Evolutionary conservation across 2,797 vertebrate genomes (phyloP), one percentile per base, ranked within the genome.

Genomic region (Chrysocyon brachyurus): DNA sequence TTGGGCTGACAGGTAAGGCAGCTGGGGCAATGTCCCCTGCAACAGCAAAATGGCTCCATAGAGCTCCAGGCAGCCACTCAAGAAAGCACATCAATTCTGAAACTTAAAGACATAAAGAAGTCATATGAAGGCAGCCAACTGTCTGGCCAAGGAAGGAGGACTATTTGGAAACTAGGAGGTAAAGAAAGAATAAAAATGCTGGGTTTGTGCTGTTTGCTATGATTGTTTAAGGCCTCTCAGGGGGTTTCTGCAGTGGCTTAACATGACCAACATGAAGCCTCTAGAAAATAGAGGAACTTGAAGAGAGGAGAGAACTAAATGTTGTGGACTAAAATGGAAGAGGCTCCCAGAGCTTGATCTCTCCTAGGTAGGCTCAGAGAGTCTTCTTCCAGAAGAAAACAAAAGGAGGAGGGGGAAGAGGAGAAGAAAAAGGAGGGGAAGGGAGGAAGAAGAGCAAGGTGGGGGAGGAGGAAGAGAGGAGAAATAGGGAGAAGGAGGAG

Each of bases 281-380:
- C 56, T 68, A 91, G 95, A 66, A 97, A 89, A 94, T 12, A 88
- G 77, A 95, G 70, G 70, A 92, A 66, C 6, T 73, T 31, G 87
- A 24, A 57, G 93, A 56, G 75, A 11, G 21, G 63, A 70, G 78
- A 79, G 26, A 85, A 61, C 12, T 24, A 56, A 77, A 24, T 57
- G 33, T 5, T 33, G 26, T 40, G 21, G 21, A 46, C 17, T 40
- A 14, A 87, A 72, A 26, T 8, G 24, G 46, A 70, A 66, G 46
- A 63, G 46, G 22, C 12, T 82, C 57, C 84, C 73, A 17, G 26
- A 72, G 75, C 59, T 54, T 56, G 78, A 40, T 61, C 54, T 84
- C 19, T 17, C 0, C 16, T 15, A 26, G 6, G 49, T 26, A 63
- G 24, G 49, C 8, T 93, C 8, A 19, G 46, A 36, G 46, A 96